phyloP scores from a whole-genome alignment of 2,888 invertebrate genomes.

The Andricus curvator region DNA sequence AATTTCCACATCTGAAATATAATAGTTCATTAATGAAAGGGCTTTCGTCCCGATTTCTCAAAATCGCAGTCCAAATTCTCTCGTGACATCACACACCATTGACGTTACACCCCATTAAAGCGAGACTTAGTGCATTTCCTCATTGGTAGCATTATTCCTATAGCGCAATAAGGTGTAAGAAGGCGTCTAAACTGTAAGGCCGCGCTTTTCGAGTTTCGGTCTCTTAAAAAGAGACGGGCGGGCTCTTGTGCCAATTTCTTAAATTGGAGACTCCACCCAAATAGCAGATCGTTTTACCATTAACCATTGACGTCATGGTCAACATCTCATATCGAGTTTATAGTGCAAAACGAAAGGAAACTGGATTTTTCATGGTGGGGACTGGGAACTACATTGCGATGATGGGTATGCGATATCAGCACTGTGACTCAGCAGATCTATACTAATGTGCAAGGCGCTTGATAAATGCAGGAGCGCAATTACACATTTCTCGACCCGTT shows the following conservation, averaged over 20 bases:
- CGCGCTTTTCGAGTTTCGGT: neutral
- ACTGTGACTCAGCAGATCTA: constrained; percentile 61
- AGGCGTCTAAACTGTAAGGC: too few relatives aligned
- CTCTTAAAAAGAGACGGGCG: neutral
- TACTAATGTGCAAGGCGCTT: constrained; percentile 59
- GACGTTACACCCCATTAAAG: constrained; percentile 4
- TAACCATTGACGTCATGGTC: constrained; percentile 22
- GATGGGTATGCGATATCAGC: constrained; percentile 37
- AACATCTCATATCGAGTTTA: constrained; percentile 4
- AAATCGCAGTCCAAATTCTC: neutral
- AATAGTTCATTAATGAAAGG: neutral
- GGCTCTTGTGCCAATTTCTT: constrained; percentile 25
- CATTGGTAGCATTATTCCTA: neutral
- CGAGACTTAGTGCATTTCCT: constrained; percentile 19
- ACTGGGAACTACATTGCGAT: neutral
- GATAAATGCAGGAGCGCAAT: constrained; percentile 51
- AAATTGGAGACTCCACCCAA: constrained; percentile 6
- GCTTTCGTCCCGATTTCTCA: neutral
- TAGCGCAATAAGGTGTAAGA: neutral
- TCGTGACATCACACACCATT: constrained; percentile 13
- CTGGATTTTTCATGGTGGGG: neutral
- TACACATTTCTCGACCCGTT: constrained; percentile 50
- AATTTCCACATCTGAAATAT: neutral
- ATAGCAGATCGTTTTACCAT: constrained; percentile 21
- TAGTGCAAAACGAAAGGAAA: constrained; percentile 3